phyloP scores from a whole-genome alignment of 2,113 vertebrate species.

The Muscicapa adusta region DNA sequence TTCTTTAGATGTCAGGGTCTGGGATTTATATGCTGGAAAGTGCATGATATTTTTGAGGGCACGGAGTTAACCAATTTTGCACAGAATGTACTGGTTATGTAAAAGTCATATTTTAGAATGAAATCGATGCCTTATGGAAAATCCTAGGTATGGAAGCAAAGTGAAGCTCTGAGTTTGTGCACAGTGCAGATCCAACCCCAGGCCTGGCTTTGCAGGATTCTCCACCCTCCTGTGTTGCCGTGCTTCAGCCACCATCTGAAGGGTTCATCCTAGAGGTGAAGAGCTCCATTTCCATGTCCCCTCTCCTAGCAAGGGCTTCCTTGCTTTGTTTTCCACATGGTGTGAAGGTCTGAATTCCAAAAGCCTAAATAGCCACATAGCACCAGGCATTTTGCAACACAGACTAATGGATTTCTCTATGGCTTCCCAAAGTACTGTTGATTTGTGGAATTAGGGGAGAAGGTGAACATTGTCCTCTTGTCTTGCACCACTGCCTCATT shows the following conservation, averaged over 20 bases:
- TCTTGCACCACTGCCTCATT: not conserved
- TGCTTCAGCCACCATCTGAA: not conserved
- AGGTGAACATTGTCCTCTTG: rapidly evolving
- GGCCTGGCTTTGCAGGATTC: not conserved
- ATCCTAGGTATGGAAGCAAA: not conserved
- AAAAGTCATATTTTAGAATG: not conserved
- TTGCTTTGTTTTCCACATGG: not conserved
- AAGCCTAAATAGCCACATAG: not conserved
- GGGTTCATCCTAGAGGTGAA: not conserved
- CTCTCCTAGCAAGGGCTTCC: not conserved
- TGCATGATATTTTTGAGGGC: constrained; percentile 37
- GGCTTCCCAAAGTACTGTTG: not conserved
- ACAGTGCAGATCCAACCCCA: not conserved
- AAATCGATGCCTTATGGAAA: not conserved
- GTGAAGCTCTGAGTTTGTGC: not conserved
- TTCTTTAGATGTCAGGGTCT: constrained; percentile 68
- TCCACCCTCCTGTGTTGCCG: not conserved
- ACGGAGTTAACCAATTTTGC: constrained; percentile 28
- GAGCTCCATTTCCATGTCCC: not conserved
- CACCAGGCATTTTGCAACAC: not conserved
- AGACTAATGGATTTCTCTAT: not conserved
- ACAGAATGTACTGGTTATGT: constrained; percentile 9
- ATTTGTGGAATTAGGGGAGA: not conserved
- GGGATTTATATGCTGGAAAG: constrained; percentile 69
- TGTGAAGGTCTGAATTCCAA: not conserved